Percentiles rank a stretch among this genome's conserved stretches.
These are phyloP conservation scores for Luidia sarsii DNA, from an alignment of 53 echinoderm and acorn worm species.

Conservation along the genomic window DNA sequence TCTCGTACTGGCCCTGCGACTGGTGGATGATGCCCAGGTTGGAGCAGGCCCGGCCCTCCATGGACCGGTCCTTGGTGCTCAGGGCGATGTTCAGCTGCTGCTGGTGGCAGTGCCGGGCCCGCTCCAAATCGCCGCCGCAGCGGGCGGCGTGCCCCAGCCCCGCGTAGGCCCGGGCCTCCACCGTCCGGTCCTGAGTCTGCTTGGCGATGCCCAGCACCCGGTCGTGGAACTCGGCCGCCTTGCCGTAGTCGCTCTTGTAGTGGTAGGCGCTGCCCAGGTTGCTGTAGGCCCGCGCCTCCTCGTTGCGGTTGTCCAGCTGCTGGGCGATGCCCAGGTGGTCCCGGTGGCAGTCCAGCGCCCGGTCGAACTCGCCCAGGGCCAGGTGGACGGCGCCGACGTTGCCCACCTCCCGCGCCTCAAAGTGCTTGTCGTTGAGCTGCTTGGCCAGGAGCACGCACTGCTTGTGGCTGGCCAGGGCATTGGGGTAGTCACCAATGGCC, in stretches of 20 bases:
- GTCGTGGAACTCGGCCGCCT: slow-evolving; percentile 83
- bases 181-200: slow-evolving; percentile 81
- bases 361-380: slow-evolving; percentile 88
- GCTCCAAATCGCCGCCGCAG: slow-evolving; percentile 80
- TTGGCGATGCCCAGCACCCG: slow-evolving; percentile 87
- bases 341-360: slow-evolving; percentile 95
- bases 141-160: slow-evolving; percentile 95
- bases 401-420: slow-evolving; percentile 97
- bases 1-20: slow-evolving; percentile 90
- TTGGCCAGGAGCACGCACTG: slow-evolving; percentile 95
- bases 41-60: slow-evolving; percentile 93
- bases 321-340: slow-evolving; percentile 88
- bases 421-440: slow-evolving; percentile 98
- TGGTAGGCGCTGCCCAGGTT: slow-evolving; percentile 97
- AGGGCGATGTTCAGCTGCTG: slow-evolving; percentile 98
- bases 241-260: slow-evolving; percentile 88
- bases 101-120: slow-evolving; percentile 86
- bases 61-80: slow-evolving; percentile 88
- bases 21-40: slow-evolving; percentile 96
- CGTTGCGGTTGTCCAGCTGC: slow-evolving; percentile 85
- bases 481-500: slow-evolving; percentile 97
- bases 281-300: slow-evolving; percentile 95
- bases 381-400: slow-evolving; percentile 95
- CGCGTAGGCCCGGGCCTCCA: slow-evolving; percentile 94
- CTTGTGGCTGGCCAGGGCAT: slow-evolving; percentile 95